These are phyloP conservation scores for Zosterops japonicus DNA, from an alignment of 2,113 vertebrate genomes.

Conservation along the genomic window DNA sequence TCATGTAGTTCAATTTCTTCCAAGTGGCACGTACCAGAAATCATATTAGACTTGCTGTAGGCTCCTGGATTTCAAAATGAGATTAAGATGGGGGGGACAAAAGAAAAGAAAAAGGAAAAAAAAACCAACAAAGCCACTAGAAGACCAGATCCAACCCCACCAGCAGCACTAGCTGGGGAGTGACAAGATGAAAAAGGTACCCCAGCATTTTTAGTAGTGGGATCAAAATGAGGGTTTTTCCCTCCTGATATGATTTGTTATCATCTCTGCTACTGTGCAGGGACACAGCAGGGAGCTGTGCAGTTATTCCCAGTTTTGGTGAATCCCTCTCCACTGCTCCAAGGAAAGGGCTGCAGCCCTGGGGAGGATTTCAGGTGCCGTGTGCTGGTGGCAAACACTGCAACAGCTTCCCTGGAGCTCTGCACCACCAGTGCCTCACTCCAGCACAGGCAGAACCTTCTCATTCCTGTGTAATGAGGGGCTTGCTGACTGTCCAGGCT, in stretches of 20 bases:
- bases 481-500: neutral
- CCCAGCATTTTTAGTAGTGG: neutral
- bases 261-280: neutral
- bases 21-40: constrained; percentile 9
- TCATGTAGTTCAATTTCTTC: neutral
- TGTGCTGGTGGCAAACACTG: rapidly evolving
- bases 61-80: constrained; percentile 25
- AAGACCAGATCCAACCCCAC: neutral
- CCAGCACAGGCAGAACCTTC: neutral
- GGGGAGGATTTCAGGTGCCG: neutral
- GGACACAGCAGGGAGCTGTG: neutral
- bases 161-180: neutral
- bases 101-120: neutral
- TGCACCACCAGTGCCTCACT: neutral
- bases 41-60: neutral
- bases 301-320: neutral
- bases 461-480: rapidly evolving
- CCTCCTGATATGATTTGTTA: too few relatives aligned
- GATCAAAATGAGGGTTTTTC: neutral
- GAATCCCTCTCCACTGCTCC: neutral
- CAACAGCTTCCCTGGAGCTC: neutral
- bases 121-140: neutral
- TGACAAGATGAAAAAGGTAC: neutral
- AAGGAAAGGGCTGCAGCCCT: rapidly evolving
- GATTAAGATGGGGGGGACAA: neutral